These are phyloP conservation scores for Cuculus canorus DNA, from an alignment of 2,797 vertebrate genomes.

Conservation along the genomic window DNA sequence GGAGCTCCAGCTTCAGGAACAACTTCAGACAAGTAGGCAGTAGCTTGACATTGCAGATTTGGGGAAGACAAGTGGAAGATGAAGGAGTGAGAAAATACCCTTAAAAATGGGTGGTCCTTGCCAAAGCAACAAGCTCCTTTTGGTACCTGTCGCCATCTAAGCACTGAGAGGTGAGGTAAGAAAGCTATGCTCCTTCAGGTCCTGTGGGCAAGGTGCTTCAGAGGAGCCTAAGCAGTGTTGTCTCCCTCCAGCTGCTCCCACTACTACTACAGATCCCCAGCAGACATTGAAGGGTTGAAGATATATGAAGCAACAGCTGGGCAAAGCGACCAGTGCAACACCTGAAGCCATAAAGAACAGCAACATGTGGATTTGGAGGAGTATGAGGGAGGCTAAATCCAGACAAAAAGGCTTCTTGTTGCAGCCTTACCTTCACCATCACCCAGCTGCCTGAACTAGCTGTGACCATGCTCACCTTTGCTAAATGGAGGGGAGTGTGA, in stretches of 20 bases:
- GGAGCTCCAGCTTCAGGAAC: background rate
- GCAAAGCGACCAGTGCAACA: background rate
- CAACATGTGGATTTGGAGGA: background rate
- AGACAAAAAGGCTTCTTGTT: background rate
- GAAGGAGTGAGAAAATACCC: background rate
- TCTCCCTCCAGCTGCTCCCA: background rate
- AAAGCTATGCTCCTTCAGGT: background rate
- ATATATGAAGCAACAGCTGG: background rate
- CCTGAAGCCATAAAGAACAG: background rate
- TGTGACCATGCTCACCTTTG: accelerated
- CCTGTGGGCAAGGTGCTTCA: background rate
- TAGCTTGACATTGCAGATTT: background rate
- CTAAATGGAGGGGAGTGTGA: background rate
- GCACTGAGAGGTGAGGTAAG: background rate
- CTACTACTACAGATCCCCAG: background rate
- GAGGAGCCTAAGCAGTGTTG: background rate
- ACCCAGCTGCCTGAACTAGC: background rate
- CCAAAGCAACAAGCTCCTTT: background rate
- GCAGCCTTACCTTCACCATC: background rate
- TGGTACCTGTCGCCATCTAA: background rate
- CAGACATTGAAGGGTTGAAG: accelerated
- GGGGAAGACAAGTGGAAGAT: background rate
- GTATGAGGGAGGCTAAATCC: background rate
- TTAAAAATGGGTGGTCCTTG: background rate
- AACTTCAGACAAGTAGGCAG: background rate